Base-by-base conservation (phyloP, 1,140 invertebrate species). In the Aphidius gifuensis region DNA sequence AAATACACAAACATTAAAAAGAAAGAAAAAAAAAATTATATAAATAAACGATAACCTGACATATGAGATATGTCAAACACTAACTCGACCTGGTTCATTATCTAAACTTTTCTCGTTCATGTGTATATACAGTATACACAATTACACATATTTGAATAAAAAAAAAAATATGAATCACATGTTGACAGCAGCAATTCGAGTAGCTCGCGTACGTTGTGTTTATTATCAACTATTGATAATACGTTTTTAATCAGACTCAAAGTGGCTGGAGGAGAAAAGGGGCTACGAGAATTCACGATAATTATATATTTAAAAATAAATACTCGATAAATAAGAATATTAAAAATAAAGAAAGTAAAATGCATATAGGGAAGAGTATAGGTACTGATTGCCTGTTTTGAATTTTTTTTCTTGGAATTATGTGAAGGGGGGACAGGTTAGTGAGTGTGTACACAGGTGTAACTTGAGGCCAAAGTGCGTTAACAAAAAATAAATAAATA, bases 391-490 rank as follows among this genome's bases (percentile, higher is more conserved):
- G 54, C 42, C 39, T 56, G 42, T 32, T 32, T 32, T 56, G 40
- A 9, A n/a, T 6, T 43, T 56, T 40, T 23, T 5, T 56, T 43
- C 40, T 56, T 21, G 9, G 38, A 7, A 47, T 11, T 32, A 32
- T 32, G 4, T 32, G 23, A 32, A 32, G 23, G 44, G 32, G 51
- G 38, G 16, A 32, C 3, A 57, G 53, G 44, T 48, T 53, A 60
- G 49, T 9, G 49, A 42, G 49, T 43, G 45, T 67, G 66, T 67
- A 62, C 60, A 62, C 66, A 67, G 66, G 66, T 64, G 62, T 67
- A 67, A 62, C 45, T 9, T 45, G 44, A 58, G 58, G 42, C 44
- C 51, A 42, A 40, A 50, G 51, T 64, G 50, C 54, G 48, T 60
- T 54, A 47, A 60, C 23, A 51, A 47, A 57, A 45, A 61, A 39